These are phyloP conservation scores for Xyrauchen texanus DNA, from an alignment of 2,113 vertebrate species.

Conservation along the genomic window DNA sequence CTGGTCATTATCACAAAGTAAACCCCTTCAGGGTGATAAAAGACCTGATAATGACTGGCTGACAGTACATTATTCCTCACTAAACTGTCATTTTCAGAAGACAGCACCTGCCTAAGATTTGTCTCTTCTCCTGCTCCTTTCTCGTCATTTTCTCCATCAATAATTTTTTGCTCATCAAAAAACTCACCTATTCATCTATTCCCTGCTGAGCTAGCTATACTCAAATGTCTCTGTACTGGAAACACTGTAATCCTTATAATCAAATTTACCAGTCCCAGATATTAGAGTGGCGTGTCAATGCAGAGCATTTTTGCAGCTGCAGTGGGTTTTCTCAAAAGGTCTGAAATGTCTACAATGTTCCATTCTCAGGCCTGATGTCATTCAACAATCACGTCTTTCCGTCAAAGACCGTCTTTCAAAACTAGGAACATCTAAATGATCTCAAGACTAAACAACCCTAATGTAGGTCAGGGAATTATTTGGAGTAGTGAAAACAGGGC, in stretches of 20 bases:
- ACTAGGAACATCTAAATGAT: neutral
- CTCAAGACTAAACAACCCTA: neutral
- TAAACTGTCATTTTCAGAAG: neutral
- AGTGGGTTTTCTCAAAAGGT: neutral
- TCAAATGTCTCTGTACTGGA: neutral
- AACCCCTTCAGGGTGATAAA: too few species aligned
- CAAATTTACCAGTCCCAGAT: neutral
- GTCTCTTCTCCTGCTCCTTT: conserved; percentile 30
- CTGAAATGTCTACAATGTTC: conserved; percentile 5
- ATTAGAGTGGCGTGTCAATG: neutral
- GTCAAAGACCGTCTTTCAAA: neutral
- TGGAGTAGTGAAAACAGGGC: neutral
- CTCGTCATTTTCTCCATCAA: conserved; percentile 42
- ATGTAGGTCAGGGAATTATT: neutral
- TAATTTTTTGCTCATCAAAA: conserved; percentile 68
- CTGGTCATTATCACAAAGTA: too few species aligned
- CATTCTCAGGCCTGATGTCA: conserved; percentile 3
- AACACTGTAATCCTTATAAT: neutral
- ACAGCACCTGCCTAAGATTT: conserved; percentile 8
- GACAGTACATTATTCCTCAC: too few species aligned
- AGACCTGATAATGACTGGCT: too few species aligned
- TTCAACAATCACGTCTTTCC: neutral
- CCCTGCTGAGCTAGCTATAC: conserved; percentile 42
- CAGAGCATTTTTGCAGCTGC: neutral
- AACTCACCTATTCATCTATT: conserved; percentile 49